Base-by-base conservation (phyloP, 2,113 vertebrate species). In the Pedionomus torquatus region DNA sequence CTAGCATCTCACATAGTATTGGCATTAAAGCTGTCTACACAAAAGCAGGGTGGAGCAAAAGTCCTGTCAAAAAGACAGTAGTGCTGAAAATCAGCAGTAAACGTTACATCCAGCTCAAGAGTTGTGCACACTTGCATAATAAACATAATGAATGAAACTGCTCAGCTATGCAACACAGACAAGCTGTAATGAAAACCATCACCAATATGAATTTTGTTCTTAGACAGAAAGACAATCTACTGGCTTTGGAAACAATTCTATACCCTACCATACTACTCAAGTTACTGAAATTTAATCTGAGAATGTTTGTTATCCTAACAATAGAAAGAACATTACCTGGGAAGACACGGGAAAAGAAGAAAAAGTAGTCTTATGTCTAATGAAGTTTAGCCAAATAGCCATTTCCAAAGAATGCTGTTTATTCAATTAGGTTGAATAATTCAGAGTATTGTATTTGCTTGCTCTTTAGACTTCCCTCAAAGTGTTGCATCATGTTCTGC, bases 261-360 rank as follows among this genome's bases (percentile, higher is more conserved):
- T 60, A 89, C 65, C 48, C 28, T 71, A 52, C 33, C 39, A 41
- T 71, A 41, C 44, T 51, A 68, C 83, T 96, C 91, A 48, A 48
- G 49, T 95, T 89, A 95, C 96, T 96, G 94, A 97, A 96, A 97
- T 90, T 48, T 92, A 90, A 93, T 39, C 76, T 81, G 60, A 43
- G 80, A 68, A 68, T 84, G 66, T 68, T 92, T 51, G 64, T 83
- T 92, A 84, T 92, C 61, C 72, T 68, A 75, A 92, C 48, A 90
- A 96, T 72, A 83, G 69, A 55, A 92, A 78, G 48, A 76, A 68
- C 57, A 54, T 65, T 82, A 92, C 39, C 61, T 69, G 48, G 37
- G 72, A 81, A 70, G 80, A 89, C 21, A 93, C 10, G 33, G 46
- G 46, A 52, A 81, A 89, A 69, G 8, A 72, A 85, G 17, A 39